phyloP scores from a whole-genome alignment of 2,113 vertebrate species.

The Chlamydotis undulata region DNA sequence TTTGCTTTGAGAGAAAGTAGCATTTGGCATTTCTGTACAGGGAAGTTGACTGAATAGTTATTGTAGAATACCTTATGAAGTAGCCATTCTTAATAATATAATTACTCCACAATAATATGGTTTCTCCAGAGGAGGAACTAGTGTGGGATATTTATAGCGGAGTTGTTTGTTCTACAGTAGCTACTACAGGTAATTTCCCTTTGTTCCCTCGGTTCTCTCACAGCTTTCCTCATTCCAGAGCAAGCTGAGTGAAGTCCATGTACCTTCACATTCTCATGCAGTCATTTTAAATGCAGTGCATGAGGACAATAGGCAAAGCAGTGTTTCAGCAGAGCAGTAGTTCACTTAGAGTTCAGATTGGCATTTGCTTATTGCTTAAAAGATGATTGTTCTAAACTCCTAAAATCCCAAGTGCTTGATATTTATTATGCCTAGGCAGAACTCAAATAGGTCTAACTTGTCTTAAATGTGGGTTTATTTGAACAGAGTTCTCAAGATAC shows the following conservation, averaged over 20 bases:
- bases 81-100: constrained; percentile 18
- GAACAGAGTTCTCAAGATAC: neutral
- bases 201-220: constrained; percentile 21
- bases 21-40: neutral
- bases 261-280: neutral
- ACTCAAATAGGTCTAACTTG: neutral
- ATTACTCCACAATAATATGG: neutral
- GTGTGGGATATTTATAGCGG: constrained; percentile 2
- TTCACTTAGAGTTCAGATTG: constrained; percentile 42
- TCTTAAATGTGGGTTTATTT: neutral
- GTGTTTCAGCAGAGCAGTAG: neutral
- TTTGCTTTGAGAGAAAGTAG: neutral
- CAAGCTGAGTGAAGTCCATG: neutral
- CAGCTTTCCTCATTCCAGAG: neutral
- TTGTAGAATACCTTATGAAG: constrained; percentile 27
- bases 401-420: neutral
- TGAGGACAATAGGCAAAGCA: constrained; percentile 14
- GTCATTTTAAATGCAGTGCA: neutral
- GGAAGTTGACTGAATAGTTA: constrained; percentile 53
- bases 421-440: neutral
- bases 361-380: neutral
- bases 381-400: neutral
- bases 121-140: constrained; percentile 7
- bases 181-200: constrained; percentile 39
- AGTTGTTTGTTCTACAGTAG: neutral